Conservation (phyloP, 1,140 invertebrate species). For the Drosophila ficusphila region DNA sequence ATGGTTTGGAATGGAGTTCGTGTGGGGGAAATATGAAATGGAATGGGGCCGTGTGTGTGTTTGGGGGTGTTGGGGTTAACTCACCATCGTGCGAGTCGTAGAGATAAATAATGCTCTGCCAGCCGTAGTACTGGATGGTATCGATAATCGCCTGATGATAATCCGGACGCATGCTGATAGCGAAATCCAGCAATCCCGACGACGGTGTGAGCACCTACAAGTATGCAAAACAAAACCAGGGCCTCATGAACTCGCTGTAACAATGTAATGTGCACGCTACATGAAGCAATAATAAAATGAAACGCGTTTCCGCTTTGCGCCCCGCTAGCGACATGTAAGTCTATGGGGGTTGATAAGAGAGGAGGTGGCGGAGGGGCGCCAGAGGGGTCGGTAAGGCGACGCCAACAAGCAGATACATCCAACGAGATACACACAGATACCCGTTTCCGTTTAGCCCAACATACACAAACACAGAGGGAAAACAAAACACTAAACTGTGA, state of each 20-base stretch:
- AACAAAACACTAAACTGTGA: too few relatives aligned
- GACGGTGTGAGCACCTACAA: slow-evolving; percentile 91
- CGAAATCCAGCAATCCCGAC: slow-evolving; percentile 93
- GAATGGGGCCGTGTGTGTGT: neutral
- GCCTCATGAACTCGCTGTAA: slow-evolving; percentile 39
- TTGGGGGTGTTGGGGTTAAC: slow-evolving; percentile 75
- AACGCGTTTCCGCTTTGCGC: slow-evolving; percentile 75
- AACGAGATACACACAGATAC: slow-evolving; percentile 61
- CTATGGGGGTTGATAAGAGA: neutral
- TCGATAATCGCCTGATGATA: slow-evolving; percentile 97
- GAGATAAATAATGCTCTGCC: slow-evolving; percentile 96
- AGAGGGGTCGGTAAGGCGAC: slow-evolving; percentile 16
- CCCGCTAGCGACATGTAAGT: slow-evolving; percentile 35
- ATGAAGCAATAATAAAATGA: slow-evolving; percentile 83
- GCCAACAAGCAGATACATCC: slow-evolving; percentile 57
- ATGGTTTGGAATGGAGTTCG: neutral
- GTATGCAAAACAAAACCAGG: slow-evolving; percentile 61
- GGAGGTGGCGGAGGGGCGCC: neutral
- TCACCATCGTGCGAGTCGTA: slow-evolving; percentile 98
- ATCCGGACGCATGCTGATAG: slow-evolving; percentile 96
- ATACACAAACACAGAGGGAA: slow-evolving; percentile 14
- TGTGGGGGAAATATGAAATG: neutral
- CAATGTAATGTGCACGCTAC: slow-evolving; percentile 81
- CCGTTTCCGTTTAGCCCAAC: slow-evolving; percentile 61
- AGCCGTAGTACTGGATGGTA: slow-evolving; percentile 95